A percentile compares a stretch with the other conserved stretches of the same genome.
These are phyloP conservation scores for Amphipyra berbera DNA, from an alignment of 2,888 invertebrate species.

Conservation along the genomic window DNA sequence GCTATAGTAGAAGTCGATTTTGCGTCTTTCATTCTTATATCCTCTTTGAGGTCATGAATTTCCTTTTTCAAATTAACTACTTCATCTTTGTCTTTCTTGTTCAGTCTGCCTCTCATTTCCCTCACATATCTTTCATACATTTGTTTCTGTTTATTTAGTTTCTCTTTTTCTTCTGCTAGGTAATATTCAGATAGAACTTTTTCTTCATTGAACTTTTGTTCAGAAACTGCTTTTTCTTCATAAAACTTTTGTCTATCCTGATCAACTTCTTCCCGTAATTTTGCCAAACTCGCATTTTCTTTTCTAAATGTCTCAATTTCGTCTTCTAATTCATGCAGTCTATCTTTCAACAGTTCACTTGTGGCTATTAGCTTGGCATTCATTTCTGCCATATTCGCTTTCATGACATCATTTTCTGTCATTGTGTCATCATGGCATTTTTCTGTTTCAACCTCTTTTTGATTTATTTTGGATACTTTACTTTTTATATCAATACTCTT, in stretches of 20 bases:
- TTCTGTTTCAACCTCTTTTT: slow-evolving; percentile 64
- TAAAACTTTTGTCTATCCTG: slow-evolving; percentile 90
- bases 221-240: slow-evolving; percentile 90
- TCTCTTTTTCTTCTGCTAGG: slow-evolving; percentile 92
- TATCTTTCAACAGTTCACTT: slow-evolving; percentile 90
- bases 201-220: slow-evolving; percentile 91
- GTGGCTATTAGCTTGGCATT: slow-evolving; percentile 87
- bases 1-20: slow-evolving; percentile 93
- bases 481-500: slow-evolving; percentile 48
- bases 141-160: slow-evolving; percentile 91
- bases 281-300: slow-evolving; percentile 84
- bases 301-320: slow-evolving; percentile 89
- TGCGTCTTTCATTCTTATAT: slow-evolving; percentile 93
- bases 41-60: slow-evolving; percentile 91
- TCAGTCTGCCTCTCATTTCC: slow-evolving; percentile 91
- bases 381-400: slow-evolving; percentile 82
- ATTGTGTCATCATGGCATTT: slow-evolving; percentile 71
- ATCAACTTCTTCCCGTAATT: slow-evolving; percentile 91
- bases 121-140: slow-evolving; percentile 92
- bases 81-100: slow-evolving; percentile 93
- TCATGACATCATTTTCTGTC: slow-evolving; percentile 73
- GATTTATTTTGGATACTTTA: slow-evolving; percentile 49
- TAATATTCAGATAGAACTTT: slow-evolving; percentile 91
- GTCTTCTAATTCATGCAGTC: slow-evolving; percentile 91
- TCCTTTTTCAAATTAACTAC: slow-evolving; percentile 91